Evolutionary conservation across 2,113 vertebrate species (phyloP).

Genomic region (Zosterops japonicus): DNA sequence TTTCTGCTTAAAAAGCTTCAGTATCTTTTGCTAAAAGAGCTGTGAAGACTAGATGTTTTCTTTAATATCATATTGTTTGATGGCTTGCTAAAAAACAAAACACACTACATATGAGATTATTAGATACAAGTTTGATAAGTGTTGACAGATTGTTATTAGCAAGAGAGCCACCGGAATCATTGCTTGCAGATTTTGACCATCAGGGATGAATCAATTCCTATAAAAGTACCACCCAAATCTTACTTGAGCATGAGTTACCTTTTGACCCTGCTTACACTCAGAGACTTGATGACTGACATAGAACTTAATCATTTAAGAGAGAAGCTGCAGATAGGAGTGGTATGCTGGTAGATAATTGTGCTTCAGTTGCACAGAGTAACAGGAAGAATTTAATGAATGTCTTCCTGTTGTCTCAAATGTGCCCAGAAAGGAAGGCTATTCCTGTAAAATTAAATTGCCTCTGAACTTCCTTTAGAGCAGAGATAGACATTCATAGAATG

Average conservation of each 20-base stretch:
- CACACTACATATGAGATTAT: neutral
- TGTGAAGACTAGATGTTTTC: neutral
- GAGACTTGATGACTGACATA: neutral
- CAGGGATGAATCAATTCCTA: neutral
- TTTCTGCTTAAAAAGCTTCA: neutral
- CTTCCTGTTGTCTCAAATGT: neutral
- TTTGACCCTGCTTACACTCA: neutral
- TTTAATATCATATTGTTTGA: neutral
- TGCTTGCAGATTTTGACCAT: neutral
- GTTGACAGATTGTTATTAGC: neutral
- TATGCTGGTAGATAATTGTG: neutral
- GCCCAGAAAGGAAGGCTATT: neutral
- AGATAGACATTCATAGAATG: neutral
- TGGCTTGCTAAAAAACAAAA: conserved; percentile 1
- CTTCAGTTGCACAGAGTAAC: neutral
- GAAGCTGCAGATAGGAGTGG: neutral
- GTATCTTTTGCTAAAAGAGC: neutral
- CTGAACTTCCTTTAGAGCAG: neutral
- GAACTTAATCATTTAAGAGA: neutral
- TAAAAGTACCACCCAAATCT: neutral
- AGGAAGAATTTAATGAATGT: neutral
- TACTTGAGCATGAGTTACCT: neutral
- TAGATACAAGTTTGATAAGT: neutral
- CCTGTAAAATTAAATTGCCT: neutral
- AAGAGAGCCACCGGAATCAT: neutral